Conservation (phyloP, 2,113 vertebrate genomes). For the Notothenia coriiceps region DNA sequence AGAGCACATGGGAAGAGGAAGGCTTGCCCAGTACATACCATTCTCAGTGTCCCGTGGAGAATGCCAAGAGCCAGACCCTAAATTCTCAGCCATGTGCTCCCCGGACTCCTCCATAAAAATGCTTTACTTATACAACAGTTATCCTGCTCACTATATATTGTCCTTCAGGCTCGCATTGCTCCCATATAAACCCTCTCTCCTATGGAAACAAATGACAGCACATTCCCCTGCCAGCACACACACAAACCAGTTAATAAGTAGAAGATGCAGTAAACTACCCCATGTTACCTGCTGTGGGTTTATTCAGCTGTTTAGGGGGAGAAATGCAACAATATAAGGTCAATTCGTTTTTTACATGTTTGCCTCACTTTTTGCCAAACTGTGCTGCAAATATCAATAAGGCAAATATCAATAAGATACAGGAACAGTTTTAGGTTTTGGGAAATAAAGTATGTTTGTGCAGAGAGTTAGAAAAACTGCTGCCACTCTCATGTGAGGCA, state of each 20-base stretch:
- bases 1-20: slow-evolving; percentile 49
- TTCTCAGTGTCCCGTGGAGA: slow-evolving; percentile 70
- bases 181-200: neutral
- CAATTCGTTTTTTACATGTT: neutral
- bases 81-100: slow-evolving; percentile 57
- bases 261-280: neutral
- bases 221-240: neutral
- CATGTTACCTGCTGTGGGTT: neutral
- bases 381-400: neutral
- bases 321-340: neutral
- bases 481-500: neutral
- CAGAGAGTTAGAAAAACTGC: neutral
- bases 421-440: neutral
- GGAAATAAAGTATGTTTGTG: neutral
- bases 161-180: slow-evolving; percentile 8
- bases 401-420: neutral
- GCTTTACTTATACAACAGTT: slow-evolving; percentile 29
- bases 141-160: slow-evolving; percentile 21
- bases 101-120: slow-evolving; percentile 51
- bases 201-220: slow-evolving; percentile 34
- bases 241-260: neutral
- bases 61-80: slow-evolving; percentile 60
- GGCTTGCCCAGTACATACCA: slow-evolving; percentile 71
- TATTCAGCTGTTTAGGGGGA: neutral
- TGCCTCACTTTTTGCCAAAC: neutral